Evolutionary conservation across 2,113 vertebrate genomes (phyloP).

Genomic region (Panthera leo): DNA sequence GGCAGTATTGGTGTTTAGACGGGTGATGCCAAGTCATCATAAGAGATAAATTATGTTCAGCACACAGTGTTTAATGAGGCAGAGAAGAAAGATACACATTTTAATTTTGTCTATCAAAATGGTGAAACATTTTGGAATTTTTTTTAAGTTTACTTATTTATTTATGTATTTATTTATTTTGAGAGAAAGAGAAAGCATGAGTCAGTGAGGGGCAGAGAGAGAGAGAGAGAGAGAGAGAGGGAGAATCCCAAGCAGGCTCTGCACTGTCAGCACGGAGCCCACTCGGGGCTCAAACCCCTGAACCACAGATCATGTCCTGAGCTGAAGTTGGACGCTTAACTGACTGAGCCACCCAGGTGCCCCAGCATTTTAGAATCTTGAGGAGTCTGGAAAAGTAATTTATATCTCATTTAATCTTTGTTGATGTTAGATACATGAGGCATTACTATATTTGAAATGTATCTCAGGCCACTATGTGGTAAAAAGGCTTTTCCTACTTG

Average conservation of each 20-base stretch:
- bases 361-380: constrained; percentile 14
- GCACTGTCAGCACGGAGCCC: too few species aligned
- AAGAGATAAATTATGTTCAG: background rate
- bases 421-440: background rate
- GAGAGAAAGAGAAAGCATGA: too few species aligned
- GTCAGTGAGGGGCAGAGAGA: too few species aligned
- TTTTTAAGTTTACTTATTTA: too few species aligned
- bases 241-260: too few species aligned
- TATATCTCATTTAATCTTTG: background rate
- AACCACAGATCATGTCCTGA: too few species aligned
- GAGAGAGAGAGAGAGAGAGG: too few species aligned
- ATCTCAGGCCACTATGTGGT: background rate
- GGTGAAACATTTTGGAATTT: constrained; percentile 19
- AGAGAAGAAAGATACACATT: background rate
- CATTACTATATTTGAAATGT: constrained; percentile 49
- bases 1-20: background rate
- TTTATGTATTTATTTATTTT: too few species aligned
- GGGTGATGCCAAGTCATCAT: background rate
- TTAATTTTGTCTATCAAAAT: constrained; percentile 32
- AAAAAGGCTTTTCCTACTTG: constrained; percentile 17
- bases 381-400: background rate
- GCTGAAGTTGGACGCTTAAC: too few species aligned
- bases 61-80: background rate
- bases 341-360: too few species aligned
- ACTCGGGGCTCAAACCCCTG: too few species aligned